Evolutionary conservation across 2,888 invertebrate genomes (phyloP), one percentile per base, ranked within the genome.

Genomic region (Hyposoter dolosus): DNA sequence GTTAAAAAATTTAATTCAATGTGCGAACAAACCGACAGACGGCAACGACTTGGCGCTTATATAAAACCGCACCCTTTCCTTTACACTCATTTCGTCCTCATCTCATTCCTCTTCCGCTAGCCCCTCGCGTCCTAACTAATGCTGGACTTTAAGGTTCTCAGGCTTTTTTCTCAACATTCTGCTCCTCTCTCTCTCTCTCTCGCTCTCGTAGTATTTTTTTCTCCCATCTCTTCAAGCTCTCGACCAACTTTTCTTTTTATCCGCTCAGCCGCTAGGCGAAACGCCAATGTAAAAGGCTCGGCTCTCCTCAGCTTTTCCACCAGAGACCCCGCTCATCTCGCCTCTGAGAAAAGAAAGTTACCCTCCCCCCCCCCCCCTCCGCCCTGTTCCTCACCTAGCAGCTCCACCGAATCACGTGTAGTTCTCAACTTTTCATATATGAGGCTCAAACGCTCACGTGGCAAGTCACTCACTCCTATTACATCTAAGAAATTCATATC

Each of bases 1-100:
- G 87, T 88, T 88, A 88, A 88, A 88, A 88, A 88, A 87, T 88
- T 87, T 87, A 87, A 87, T 88, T 88, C 88, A 83, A 65, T 69
- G 65, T 23, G 78, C 68, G 81, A 80, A 74, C 65, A 74, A 82
- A 82, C 81, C 81, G 85, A 86, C 84, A 88, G 87, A 87, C 84
- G 84, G 74, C 60, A 71, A 72, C 23, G 87, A 86, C 85, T 88
- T 80, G 82, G 77, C 84, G 84, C 82, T 63, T 86, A 86, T 86
- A 86, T 79, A 82, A 87, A 85, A 86, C 80, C 79, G 50, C 82
- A 71, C 60, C 74, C 72, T 35, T 56, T 63, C 50, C 69, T 56
- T 53, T 50, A 50, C 60, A 19, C 83, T 56, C 71, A 66, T 71
- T 45, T 65, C 56, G 74, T 83, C 63, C 78, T 63, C 69, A 19